phyloP scores from a whole-genome alignment of 2,888 invertebrate genomes.

The Antheraea yamamai region DNA sequence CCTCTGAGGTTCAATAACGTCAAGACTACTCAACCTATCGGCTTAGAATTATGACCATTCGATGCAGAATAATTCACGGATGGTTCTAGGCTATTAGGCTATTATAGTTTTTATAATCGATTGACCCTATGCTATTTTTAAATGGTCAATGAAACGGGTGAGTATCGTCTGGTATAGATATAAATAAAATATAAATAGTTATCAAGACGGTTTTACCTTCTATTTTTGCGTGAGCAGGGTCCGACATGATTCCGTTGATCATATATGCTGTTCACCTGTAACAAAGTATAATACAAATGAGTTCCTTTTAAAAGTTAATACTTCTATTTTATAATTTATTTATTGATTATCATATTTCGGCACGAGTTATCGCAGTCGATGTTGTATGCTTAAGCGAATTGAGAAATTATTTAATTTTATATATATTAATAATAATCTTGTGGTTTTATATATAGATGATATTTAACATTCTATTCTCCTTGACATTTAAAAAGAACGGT shows the following conservation, averaged over 20 bases:
- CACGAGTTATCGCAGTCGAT: background rate
- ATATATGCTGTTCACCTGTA: slow-evolving; percentile 38
- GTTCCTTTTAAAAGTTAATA: background rate
- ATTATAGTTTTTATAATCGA: too few relatives aligned
- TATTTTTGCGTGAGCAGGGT: slow-evolving; percentile 43
- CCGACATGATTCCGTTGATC: slow-evolving; percentile 42
- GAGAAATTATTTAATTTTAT: background rate
- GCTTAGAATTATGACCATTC: too few relatives aligned
- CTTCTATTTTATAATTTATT: background rate
- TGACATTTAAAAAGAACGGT: slow-evolving; percentile 32
- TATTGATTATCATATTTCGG: background rate
- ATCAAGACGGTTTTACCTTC: slow-evolving; percentile 39
- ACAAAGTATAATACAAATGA: slow-evolving; percentile 33
- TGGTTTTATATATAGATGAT: slow-evolving; percentile 17
- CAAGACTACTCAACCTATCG: too few relatives aligned
- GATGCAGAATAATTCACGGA: too few relatives aligned
- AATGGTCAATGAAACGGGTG: too few relatives aligned
- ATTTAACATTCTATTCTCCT: slow-evolving; percentile 29
- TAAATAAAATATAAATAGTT: too few relatives aligned
- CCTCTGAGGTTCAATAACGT: too few relatives aligned
- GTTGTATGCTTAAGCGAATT: background rate
- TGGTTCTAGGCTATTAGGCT: too few relatives aligned
- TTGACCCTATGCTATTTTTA: too few relatives aligned
- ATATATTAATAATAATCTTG: background rate
- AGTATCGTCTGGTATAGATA: too few relatives aligned